Percentiles rank a stretch among this genome's conserved stretches.
Conservation (phyloP, 2,113 vertebrate genomes). For the Hyla sarda region DNA sequence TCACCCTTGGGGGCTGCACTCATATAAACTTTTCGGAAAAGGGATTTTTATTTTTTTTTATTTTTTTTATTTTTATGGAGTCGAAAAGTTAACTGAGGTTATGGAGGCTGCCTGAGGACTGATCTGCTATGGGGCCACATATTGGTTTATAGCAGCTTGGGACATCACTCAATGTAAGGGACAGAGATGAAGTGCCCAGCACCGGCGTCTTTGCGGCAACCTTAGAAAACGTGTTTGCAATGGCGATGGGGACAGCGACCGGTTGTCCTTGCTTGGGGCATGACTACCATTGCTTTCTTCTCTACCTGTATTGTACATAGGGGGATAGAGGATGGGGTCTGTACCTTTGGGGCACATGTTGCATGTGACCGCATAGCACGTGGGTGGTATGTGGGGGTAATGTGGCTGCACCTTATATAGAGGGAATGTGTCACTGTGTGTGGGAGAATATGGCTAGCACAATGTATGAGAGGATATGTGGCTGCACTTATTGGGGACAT, state of each 20-base stretch:
- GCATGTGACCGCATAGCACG: not conserved
- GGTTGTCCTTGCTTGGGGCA: too few relatives aligned
- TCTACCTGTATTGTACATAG: too few relatives aligned
- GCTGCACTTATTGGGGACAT: too few relatives aligned
- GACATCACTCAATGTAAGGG: not conserved
- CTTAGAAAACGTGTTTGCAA: too few relatives aligned
- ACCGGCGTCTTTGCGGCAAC: not conserved
- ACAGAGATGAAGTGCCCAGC: not conserved
- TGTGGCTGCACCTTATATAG: too few relatives aligned
- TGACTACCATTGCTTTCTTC: too few relatives aligned
- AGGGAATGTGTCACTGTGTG: not conserved
- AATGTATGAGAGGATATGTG: too few relatives aligned
- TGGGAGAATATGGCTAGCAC: too few relatives aligned
- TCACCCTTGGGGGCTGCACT: conserved; percentile 14
- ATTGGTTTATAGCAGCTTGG: not conserved
- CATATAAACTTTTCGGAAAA: conserved; percentile 15
- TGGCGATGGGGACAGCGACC: too few relatives aligned
- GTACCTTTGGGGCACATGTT: too few relatives aligned
- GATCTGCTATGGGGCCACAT: not conserved
- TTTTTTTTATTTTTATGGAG: not conserved
- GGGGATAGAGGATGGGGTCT: too few relatives aligned
- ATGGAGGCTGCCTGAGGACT: not conserved
- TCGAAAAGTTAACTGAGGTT: conserved; percentile 36
- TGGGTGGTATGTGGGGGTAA: not conserved
- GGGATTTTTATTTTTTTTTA: too few relatives aligned